Evolutionary conservation across 2,113 vertebrate genomes (phyloP), one percentile per base, ranked within the genome.

Genomic region (Varanus salvator): DNA sequence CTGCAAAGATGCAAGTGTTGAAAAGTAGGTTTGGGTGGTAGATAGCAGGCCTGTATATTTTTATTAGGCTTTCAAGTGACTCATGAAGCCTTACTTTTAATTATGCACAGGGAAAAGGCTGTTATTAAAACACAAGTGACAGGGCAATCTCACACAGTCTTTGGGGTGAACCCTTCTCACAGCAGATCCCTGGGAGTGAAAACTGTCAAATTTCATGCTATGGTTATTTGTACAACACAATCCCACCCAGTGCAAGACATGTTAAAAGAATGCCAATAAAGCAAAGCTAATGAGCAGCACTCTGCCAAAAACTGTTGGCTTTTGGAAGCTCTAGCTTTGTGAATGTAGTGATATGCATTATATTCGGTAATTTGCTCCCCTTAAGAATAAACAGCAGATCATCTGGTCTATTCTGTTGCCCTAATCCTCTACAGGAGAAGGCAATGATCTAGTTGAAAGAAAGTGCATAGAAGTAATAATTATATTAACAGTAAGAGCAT

Each of bases 261-360:
- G 21, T 80, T 75, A 50, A 80, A 72, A 86, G 80, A 86, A 60
- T 54, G 64, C 84, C 14, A 85, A 25, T 72, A 72, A 72, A 72
- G n/a, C 31, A 69, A 60, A 60, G 72, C 64, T 90, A 84, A 86
- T 44, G 78, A 90, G 17, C 17, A 57, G 31, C 27, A 60, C 6
- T 80, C 64, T 80, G 57, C 25, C 60, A 85, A 57, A 25, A 85
- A n/a, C 25, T 23, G 54, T 76, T 2, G 75, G 0, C 31, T 89
- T 88, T 29, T 9, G 71, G 52, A 75, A 90, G 84, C 8, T 60
- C 3, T 29, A 6, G 84, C 68, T 38, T 80, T 74, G 29, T 84
- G 57, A 19, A 93, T 87, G 83, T 75, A 86, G 14, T 85, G 86
- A 19, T 72, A 76, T 3, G 77, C 68, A 4, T 31, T 69, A 88